Conservation (phyloP, 2,113 vertebrate species). For the Anhinga anhinga region DNA sequence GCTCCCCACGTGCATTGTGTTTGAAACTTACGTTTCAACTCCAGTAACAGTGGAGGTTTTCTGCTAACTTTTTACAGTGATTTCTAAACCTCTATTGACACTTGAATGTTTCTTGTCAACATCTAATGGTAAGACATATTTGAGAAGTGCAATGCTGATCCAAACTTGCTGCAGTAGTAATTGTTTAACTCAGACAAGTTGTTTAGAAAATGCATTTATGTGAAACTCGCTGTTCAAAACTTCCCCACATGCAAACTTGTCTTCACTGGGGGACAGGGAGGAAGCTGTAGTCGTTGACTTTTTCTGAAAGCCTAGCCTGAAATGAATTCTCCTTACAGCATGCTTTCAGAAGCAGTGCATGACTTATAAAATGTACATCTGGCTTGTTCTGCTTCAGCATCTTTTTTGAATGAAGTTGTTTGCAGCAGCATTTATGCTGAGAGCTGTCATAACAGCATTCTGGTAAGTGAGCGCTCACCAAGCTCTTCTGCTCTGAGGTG, state of each 20-base stretch:
- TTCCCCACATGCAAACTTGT: background rate
- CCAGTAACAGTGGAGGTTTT: conserved; percentile 6
- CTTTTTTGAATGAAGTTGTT: background rate
- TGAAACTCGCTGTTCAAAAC: background rate
- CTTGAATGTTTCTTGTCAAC: background rate
- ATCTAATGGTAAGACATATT: background rate
- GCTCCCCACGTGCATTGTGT: background rate
- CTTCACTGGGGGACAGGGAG: background rate
- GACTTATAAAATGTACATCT: background rate
- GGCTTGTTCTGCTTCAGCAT: background rate
- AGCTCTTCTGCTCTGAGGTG: background rate
- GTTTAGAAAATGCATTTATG: background rate
- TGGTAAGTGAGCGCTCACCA: background rate
- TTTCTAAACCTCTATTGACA: background rate
- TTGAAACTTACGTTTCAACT: background rate
- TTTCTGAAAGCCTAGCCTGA: background rate
- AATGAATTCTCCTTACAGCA: background rate
- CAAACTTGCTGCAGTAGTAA: background rate
- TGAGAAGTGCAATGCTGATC: background rate
- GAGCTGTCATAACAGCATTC: background rate
- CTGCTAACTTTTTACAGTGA: conserved; percentile 22
- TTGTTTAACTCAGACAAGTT: background rate
- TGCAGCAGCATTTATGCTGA: background rate
- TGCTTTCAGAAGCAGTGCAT: background rate
- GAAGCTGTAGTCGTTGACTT: background rate